These are phyloP conservation scores for Odocoileus virginianus DNA, from an alignment of 2,113 vertebrate species.

Conservation along the genomic window DNA sequence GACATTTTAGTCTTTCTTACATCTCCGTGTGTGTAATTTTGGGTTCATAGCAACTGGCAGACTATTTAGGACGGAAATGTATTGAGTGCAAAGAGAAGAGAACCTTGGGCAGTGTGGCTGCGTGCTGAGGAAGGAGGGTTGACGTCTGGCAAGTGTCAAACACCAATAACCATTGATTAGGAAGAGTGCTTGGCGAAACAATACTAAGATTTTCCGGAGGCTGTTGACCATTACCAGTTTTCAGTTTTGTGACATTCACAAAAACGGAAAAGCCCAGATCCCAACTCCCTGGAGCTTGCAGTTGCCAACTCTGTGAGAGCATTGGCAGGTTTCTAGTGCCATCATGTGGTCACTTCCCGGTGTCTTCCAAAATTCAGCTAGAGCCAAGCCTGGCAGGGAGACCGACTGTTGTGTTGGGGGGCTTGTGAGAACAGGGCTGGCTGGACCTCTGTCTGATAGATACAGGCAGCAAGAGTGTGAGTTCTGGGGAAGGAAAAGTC, in stretches of 20 bases:
- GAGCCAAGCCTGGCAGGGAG: not conserved
- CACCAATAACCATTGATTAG: not conserved
- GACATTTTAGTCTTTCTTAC: conserved; percentile 23
- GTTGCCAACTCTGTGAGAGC: not conserved
- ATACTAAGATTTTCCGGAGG: not conserved
- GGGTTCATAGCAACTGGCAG: not conserved
- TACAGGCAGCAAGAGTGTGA: not conserved
- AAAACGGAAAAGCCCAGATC: not conserved
- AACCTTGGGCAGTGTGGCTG: not conserved
- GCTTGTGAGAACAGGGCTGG: not conserved
- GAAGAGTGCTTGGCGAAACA: not conserved
- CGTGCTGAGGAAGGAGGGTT: not conserved
- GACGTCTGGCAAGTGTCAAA: not conserved
- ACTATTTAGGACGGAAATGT: not conserved
- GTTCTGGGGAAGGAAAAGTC: not conserved
- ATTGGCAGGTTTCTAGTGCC: conserved; percentile 69
- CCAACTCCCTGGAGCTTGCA: not conserved
- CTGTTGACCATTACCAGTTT: not conserved
- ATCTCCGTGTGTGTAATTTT: not conserved
- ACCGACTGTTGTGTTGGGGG: accelerated
- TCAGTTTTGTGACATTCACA: conserved; percentile 26
- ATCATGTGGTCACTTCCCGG: conserved; percentile 71
- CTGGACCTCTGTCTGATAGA: not conserved
- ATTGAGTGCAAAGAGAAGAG: not conserved
- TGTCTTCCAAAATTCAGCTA: not conserved